Evolutionary conservation across 2,888 invertebrate species (phyloP).

Genomic region (Eueremaeus valkanovi): DNA sequence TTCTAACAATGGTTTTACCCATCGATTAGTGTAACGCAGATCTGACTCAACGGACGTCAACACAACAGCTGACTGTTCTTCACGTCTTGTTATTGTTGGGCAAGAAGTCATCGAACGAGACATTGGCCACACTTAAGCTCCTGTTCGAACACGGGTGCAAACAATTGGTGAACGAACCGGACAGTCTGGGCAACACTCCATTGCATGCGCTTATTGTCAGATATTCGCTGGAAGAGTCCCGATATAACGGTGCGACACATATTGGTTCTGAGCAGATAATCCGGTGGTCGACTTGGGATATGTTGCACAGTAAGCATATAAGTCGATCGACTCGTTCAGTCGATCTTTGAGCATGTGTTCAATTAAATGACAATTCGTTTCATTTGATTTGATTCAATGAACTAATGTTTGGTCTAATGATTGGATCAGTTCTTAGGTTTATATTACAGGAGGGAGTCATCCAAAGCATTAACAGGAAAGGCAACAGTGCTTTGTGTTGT

Average conservation of each 20-base stretch:
- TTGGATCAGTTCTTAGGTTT: conserved; percentile 56
- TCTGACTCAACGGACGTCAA: conserved; percentile 65
- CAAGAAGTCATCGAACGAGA: conserved; percentile 67
- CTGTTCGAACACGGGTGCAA: conserved; percentile 67
- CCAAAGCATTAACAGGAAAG: conserved; percentile 65
- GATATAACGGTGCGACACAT: conserved; percentile 52
- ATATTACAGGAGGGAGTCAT: conserved; percentile 60
- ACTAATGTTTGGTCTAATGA: background rate
- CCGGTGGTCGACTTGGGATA: conserved; percentile 68
- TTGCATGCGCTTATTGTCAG: conserved; percentile 61
- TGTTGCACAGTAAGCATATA: conserved; percentile 56
- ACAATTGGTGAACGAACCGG: conserved; percentile 67
- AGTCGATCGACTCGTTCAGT: background rate
- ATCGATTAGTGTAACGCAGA: conserved; percentile 61
- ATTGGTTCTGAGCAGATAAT: conserved; percentile 58
- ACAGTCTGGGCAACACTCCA: conserved; percentile 69
- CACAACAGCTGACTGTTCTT: conserved; percentile 63
- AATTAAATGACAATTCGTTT: too few species aligned
- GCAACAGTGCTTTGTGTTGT: conserved; percentile 66
- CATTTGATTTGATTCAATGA: background rate
- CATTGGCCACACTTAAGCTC: conserved; percentile 64
- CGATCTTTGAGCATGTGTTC: background rate
- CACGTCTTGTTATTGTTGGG: conserved; percentile 62
- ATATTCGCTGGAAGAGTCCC: conserved; percentile 66
- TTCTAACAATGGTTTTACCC: background rate